phyloP scores from a whole-genome alignment of 2,113 vertebrate genomes.

The Willisornis vidua region DNA sequence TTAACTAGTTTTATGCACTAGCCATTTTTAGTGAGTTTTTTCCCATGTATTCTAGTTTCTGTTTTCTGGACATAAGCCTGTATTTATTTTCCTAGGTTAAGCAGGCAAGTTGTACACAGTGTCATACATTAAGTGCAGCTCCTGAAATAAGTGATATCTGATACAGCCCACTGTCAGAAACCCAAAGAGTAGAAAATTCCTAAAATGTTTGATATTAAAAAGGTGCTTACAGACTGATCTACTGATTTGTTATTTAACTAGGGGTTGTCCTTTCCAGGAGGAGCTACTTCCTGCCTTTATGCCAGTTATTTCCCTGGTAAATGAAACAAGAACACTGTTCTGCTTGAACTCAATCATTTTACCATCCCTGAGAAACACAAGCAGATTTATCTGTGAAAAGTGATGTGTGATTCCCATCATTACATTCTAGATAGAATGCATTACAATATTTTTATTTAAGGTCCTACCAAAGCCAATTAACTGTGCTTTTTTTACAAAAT shows the following conservation, averaged over 20 bases:
- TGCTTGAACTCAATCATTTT: neutral
- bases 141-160: neutral
- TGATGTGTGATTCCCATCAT: neutral
- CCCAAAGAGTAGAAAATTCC: neutral
- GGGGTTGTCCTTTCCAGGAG: neutral
- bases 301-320: neutral
- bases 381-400: neutral
- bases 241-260: neutral
- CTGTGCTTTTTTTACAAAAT: neutral
- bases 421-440: neutral
- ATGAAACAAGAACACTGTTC: neutral
- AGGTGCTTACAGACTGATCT: neutral
- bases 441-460: neutral
- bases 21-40: neutral
- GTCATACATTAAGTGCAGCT: neutral
- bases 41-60: neutral
- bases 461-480: neutral
- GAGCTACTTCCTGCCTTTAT: neutral
- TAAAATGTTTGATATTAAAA: neutral
- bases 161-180: neutral
- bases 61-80: neutral
- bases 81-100: neutral
- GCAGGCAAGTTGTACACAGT: neutral
- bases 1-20: neutral
- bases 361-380: neutral